Evolutionary conservation across 2,888 invertebrate species (phyloP).

Genomic region (Pandemis heparana): DNA sequence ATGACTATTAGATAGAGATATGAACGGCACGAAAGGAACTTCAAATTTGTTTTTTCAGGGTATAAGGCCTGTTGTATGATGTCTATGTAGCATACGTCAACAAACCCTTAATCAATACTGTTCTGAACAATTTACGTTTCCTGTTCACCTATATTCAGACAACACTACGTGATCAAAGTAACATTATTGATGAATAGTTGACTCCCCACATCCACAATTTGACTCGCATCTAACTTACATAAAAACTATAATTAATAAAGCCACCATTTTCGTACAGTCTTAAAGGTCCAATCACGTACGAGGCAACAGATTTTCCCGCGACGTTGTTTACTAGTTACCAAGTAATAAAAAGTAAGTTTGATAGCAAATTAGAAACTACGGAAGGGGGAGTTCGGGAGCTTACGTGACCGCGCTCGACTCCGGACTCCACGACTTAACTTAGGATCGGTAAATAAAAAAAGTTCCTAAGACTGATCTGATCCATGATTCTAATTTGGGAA

Average conservation of each 20-base stretch:
- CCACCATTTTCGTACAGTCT: slow-evolving; percentile 20
- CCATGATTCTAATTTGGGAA: slow-evolving; percentile 35
- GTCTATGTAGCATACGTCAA: no score
- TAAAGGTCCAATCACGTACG: slow-evolving; percentile 40
- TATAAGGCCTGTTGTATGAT: no score
- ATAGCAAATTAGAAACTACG: slow-evolving; percentile 77
- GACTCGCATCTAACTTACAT: not conserved
- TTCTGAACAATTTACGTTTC: not conserved
- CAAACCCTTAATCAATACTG: not conserved
- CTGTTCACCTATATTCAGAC: not conserved
- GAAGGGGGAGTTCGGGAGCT: slow-evolving; percentile 54
- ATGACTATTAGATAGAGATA: no score
- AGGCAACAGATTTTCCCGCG: slow-evolving; percentile 49
- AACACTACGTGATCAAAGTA: not conserved
- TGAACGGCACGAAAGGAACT: no score
- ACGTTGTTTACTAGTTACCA: slow-evolving; percentile 74
- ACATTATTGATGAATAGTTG: not conserved
- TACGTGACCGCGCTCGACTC: slow-evolving; percentile 68
- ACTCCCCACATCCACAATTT: not conserved
- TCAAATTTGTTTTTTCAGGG: no score
- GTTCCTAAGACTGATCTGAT: slow-evolving; percentile 32
- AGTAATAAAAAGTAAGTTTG: slow-evolving; percentile 79
- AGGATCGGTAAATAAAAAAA: slow-evolving; percentile 35
- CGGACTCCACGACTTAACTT: slow-evolving; percentile 44
- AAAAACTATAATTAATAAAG: slow-evolving; percentile 33